Conservation (phyloP, 2,888 invertebrate genomes). For the Watsonalla cultraria region DNA sequence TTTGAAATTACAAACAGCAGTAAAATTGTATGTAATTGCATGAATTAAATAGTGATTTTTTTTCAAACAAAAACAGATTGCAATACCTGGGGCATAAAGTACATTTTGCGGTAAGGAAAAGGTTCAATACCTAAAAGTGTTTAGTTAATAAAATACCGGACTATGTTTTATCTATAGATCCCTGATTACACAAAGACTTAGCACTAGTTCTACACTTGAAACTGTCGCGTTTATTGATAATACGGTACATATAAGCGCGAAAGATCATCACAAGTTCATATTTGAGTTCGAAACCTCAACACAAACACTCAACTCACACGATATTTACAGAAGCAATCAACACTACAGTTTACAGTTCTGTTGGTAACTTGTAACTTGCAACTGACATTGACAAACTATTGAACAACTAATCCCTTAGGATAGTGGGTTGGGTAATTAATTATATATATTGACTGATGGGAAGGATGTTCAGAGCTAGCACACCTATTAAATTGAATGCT, state of each 20-base stretch:
- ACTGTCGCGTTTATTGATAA: neutral
- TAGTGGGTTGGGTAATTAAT: conserved; percentile 40
- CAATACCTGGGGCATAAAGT: too few species aligned
- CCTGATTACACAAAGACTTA: too few species aligned
- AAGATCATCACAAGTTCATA: neutral
- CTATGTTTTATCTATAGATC: too few species aligned
- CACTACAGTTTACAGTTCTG: conserved; percentile 16
- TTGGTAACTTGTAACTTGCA: conserved; percentile 26
- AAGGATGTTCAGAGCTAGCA: neutral
- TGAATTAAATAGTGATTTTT: too few species aligned
- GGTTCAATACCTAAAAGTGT: too few species aligned
- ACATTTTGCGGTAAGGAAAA: too few species aligned
- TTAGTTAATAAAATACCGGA: too few species aligned
- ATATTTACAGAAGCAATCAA: conserved; percentile 27
- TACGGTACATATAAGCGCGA: neutral
- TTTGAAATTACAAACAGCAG: too few species aligned
- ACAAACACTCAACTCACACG: conserved; percentile 5
- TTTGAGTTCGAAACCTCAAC: neutral
- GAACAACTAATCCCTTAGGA: conserved; percentile 37
- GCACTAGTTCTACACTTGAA: too few species aligned
- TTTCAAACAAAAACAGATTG: too few species aligned
- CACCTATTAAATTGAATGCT: too few species aligned
- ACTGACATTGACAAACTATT: conserved; percentile 48
- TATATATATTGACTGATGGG: conserved; percentile 32
- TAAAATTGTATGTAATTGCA: too few species aligned